phyloP scores from a whole-genome alignment of 2,113 vertebrate genomes.

The Zonotrichia leucophrys region DNA sequence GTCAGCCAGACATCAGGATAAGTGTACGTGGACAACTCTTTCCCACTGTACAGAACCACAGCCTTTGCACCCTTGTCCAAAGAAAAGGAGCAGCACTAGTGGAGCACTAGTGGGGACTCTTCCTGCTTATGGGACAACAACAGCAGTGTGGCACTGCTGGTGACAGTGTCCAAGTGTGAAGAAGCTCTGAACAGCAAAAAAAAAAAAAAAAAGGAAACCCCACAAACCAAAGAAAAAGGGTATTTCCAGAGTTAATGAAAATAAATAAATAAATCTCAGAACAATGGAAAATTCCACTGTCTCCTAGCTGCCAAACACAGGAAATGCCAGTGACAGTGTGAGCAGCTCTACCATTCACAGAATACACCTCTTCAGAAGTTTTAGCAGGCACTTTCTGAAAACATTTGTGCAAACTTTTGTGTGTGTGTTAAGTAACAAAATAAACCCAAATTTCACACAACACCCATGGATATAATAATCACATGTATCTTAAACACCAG shows the following conservation, averaged over 20 bases:
- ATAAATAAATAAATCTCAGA: neutral
- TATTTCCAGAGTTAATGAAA: conserved; percentile 21
- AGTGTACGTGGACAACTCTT: neutral
- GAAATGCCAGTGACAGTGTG: neutral
- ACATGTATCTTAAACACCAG: neutral
- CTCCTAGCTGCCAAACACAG: neutral
- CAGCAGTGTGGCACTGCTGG: neutral
- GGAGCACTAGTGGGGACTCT: neutral
- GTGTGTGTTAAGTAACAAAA: neutral
- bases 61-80: neutral
- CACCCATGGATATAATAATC: neutral
- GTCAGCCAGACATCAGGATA: neutral
- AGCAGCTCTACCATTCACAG: neutral
- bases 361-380: neutral
- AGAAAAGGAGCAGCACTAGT: neutral
- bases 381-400: neutral
- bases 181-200: neutral
- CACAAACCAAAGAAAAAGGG: neutral
- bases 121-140: neutral
- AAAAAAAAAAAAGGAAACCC: neutral
- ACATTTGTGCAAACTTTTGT: neutral
- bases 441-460: neutral
- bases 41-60: neutral
- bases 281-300: conserved; percentile 13
- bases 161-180: neutral